These are phyloP conservation scores for Upupa epops DNA, from an alignment of 2,113 vertebrate genomes.

Conservation along the genomic window DNA sequence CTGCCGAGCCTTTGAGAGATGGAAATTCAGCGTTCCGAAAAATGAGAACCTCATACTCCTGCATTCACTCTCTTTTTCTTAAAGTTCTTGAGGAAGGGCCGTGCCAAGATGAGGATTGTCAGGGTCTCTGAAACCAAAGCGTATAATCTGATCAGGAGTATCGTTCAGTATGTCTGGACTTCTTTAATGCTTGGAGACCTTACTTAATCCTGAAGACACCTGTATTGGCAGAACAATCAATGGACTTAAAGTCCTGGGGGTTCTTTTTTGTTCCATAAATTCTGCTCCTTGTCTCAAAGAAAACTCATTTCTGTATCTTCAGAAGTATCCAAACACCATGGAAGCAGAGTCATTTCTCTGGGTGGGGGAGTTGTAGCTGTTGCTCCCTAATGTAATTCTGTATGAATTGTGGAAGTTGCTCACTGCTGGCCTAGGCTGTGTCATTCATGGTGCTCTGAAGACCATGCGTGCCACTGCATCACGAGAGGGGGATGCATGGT, in stretches of 20 bases:
- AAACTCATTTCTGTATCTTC: neutral
- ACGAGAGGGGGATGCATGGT: fast-evolving
- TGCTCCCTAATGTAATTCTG: neutral
- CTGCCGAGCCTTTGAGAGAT: neutral
- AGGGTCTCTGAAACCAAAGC: neutral
- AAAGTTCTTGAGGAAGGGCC: neutral
- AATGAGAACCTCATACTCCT: neutral
- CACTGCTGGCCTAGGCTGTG: neutral
- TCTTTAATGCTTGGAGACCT: neutral
- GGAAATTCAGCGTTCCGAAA: neutral
- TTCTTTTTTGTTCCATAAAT: neutral
- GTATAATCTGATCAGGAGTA: neutral
- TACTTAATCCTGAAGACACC: neutral
- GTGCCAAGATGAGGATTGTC: neutral
- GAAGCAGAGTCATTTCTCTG: neutral
- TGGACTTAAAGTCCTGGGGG: neutral
- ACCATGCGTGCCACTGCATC: neutral
- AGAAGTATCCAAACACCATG: neutral
- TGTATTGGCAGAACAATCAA: neutral
- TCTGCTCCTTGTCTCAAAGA: neutral
- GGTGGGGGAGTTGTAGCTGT: neutral
- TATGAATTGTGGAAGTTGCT: neutral
- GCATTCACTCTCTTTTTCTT: neutral
- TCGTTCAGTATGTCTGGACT: neutral
- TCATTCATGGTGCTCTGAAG: neutral